Evolutionary conservation across 1,140 invertebrate genomes (phyloP).

Genomic region (Augochlora pura): DNA sequence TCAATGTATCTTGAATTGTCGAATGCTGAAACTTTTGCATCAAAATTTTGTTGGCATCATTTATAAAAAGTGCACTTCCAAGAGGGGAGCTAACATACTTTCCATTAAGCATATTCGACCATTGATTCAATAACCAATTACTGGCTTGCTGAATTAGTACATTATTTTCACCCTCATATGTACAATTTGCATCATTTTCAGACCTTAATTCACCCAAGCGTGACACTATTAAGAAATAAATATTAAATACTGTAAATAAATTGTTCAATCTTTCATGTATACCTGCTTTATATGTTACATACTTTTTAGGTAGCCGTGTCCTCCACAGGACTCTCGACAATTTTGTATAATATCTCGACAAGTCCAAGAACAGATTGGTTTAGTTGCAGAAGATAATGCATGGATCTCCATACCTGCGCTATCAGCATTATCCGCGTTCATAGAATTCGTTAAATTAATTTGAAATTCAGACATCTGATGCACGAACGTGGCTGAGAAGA

Average conservation of each 20-base stretch:
- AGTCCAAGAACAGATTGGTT: conserved; percentile 93
- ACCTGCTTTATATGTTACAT: conserved; percentile 27
- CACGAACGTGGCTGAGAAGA: conserved; percentile 83
- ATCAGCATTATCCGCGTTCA: conserved; percentile 63
- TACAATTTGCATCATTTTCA: conserved; percentile 95
- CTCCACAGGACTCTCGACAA: conserved; percentile 94
- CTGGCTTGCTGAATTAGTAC: conserved; percentile 96
- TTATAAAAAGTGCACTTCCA: conserved; percentile 84
- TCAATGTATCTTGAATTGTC: conserved; percentile 76
- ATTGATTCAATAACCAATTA: conserved; percentile 91
- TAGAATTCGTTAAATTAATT: conserved; percentile 52
- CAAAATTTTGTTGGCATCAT: conserved; percentile 79
- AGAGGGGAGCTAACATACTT: conserved; percentile 82
- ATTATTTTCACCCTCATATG: conserved; percentile 98
- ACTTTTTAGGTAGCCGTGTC: conserved; percentile 90
- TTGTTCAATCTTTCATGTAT: neutral
- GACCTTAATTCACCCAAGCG: conserved; percentile 91
- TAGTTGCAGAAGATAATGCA: conserved; percentile 92
- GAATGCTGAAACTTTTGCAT: conserved; percentile 78
- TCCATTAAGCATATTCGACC: conserved; percentile 79
- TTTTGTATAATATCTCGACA: conserved; percentile 93
- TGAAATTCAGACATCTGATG: conserved; percentile 64
- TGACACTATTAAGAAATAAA: conserved; percentile 80
- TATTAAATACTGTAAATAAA: neutral
- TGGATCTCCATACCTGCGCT: conserved; percentile 89